These are phyloP conservation scores for Ochropacha duplaris DNA, from an alignment of 2,888 invertebrate genomes.

Conservation along the genomic window DNA sequence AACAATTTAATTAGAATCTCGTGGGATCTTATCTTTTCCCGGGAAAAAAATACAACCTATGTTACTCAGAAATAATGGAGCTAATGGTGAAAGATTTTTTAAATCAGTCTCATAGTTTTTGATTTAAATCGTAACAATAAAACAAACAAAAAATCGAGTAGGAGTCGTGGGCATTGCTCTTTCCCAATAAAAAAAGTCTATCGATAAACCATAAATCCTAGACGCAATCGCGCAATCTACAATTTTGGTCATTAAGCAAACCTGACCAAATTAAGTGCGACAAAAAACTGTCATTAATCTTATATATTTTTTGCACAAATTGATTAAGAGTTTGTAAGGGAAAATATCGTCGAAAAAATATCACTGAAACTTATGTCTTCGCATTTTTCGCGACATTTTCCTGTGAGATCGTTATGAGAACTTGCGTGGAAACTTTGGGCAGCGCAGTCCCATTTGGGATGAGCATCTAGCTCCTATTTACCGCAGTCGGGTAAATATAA, in stretches of 20 bases:
- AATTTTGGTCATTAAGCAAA: slow-evolving; percentile 5
- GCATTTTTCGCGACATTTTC: not conserved
- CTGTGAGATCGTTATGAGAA: not conserved
- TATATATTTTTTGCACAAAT: slow-evolving; percentile 1
- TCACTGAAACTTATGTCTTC: not conserved
- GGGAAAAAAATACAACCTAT: no score
- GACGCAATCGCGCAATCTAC: not conserved
- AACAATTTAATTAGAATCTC: no score
- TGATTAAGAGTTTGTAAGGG: slow-evolving; percentile 3
- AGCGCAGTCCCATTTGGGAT: not conserved
- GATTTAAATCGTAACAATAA: no score
- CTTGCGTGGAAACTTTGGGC: not conserved
- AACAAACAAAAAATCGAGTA: no score
- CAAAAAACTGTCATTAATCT: slow-evolving; percentile 2
- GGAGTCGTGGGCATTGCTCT: no score
- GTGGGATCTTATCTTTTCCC: no score
- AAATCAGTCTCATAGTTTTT: no score
- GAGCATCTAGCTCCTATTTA: not conserved
- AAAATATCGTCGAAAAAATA: slow-evolving; percentile 3
- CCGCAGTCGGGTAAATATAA: not conserved
- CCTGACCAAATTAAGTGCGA: slow-evolving; percentile 3
- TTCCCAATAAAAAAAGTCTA: not conserved
- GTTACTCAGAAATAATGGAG: no score
- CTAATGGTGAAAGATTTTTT: no score
- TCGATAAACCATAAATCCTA: slow-evolving; percentile 4